Base-by-base conservation (phyloP, 2,797 vertebrate species). In the Chelonia mydas region DNA sequence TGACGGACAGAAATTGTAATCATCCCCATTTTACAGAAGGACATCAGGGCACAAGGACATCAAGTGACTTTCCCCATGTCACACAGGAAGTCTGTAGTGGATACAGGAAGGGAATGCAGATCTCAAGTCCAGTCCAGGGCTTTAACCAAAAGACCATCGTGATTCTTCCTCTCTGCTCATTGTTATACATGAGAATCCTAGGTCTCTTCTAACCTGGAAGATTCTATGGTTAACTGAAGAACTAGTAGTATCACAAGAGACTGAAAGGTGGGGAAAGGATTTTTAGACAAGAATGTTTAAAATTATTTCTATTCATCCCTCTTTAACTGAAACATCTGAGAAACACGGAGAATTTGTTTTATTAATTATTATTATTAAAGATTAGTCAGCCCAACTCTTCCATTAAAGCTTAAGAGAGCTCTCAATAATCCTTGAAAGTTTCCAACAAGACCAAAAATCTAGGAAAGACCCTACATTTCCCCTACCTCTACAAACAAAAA, bases 271-370 rank as follows among this genome's bases (percentile, higher is more conserved):
- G 59, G 59, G 45, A 23, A 8, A 15, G 3, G 13, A 51, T 54
- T 90, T 77, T 72, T 54, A 86, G 51, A 50, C 15, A 72, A 81
- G 88, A 81, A 13, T 0, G 13, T 19, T 21, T 84, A 28, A 80
- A 65, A n/a, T 9, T 83, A 2, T 77, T 94, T 94, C 61, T 86
- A 27, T 76, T 81, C 86, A 59, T 57, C 3, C 2, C 12, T 72
- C 7, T 47, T 28, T 83, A 85, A 88, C 45, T 59, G 47, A 57
- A 85, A 5, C 28, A 76, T 59, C 28, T 57, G 27, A 68, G 85
- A 72, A 41, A 72, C 0, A 1, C 17, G 5, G 7, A 41, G 27
- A 27, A 86, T 21, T 31, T 88, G 2, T 7, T 77, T 17, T 5
- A 31, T 74, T 89, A 54, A 7, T 53, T 83, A 51, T 55, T 0